Conservation (phyloP, 2,888 invertebrate species). For the Strigamia crassipes region DNA sequence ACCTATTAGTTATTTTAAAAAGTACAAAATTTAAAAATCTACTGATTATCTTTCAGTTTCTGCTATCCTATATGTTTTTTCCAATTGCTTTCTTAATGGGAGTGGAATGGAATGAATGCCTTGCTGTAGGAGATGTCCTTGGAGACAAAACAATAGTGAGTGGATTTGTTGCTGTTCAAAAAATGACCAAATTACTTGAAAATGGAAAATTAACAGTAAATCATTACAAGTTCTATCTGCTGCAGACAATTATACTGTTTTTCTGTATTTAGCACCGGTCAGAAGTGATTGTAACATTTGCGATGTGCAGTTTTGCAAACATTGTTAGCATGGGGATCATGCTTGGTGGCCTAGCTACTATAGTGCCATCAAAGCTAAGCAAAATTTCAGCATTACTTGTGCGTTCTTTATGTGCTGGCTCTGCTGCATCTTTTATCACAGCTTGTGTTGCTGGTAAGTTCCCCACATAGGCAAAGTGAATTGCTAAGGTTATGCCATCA, state of each 20-base stretch:
- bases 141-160: constrained; percentile 91
- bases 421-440: constrained; percentile 56
- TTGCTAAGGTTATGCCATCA: too few relatives aligned
- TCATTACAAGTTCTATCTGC: too few relatives aligned
- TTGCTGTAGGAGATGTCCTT: constrained; percentile 77
- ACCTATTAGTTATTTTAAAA: not conserved
- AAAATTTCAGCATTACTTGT: constrained; percentile 54
- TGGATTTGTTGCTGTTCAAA: constrained; percentile 87
- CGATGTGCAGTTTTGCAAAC: constrained; percentile 62
- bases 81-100: constrained; percentile 90
- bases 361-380: constrained; percentile 54
- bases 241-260: too few relatives aligned
- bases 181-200: constrained; percentile 69
- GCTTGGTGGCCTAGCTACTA: constrained; percentile 57
- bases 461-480: too few relatives aligned
- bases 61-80: constrained; percentile 86
- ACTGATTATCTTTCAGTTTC: constrained; percentile 62
- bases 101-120: constrained; percentile 67
- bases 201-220: not conserved
- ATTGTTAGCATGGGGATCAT: constrained; percentile 61
- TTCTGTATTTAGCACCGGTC: constrained; percentile 41
- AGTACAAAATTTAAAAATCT: not conserved
- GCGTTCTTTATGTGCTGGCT: constrained; percentile 57
- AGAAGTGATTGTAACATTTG: constrained; percentile 58
- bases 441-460: constrained; percentile 58